phyloP scores from a whole-genome alignment of 2,888 invertebrate species.

The Molanna angustata region DNA sequence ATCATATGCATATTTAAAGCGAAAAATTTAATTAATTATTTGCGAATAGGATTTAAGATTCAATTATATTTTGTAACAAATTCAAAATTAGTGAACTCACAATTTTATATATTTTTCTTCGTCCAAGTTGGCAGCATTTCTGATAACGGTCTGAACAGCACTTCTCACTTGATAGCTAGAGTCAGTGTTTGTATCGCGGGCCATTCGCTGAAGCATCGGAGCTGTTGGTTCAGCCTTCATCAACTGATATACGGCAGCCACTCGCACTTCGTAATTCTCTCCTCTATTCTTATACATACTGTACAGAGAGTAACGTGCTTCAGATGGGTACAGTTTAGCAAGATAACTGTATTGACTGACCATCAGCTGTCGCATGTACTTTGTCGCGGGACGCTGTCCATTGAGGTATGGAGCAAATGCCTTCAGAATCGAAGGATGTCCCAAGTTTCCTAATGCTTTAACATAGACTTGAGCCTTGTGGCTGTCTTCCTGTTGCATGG shows the following conservation, averaged over 20 bases:
- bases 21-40: too few relatives aligned
- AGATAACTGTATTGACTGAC: slow-evolving; percentile 56
- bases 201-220: slow-evolving; percentile 67
- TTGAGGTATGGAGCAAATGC: slow-evolving; percentile 67
- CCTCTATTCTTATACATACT: slow-evolving; percentile 65
- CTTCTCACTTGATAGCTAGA: slow-evolving; percentile 62
- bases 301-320: slow-evolving; percentile 58
- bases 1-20: too few relatives aligned
- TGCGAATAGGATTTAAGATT: too few relatives aligned
- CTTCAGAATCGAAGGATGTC: slow-evolving; percentile 57
- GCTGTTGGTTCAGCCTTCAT: slow-evolving; percentile 60
- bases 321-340: slow-evolving; percentile 49
- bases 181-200: slow-evolving; percentile 64
- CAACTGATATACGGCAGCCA: slow-evolving; percentile 60
- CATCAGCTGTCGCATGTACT: slow-evolving; percentile 63
- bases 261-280: slow-evolving; percentile 64
- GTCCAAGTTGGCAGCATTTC: slow-evolving; percentile 52
- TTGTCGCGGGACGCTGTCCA: slow-evolving; percentile 54
- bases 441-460: slow-evolving; percentile 64
- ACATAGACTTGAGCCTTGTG: slow-evolving; percentile 60
- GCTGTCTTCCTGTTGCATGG: slow-evolving; percentile 54
- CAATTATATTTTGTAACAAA: too few relatives aligned
- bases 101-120: slow-evolving; percentile 46
- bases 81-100: too few relatives aligned
- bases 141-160: slow-evolving; percentile 61